Evolutionary conservation across 2,113 vertebrate species (phyloP), one percentile per base, ranked within the genome.

Genomic region (Siphamia tubifer): DNA sequence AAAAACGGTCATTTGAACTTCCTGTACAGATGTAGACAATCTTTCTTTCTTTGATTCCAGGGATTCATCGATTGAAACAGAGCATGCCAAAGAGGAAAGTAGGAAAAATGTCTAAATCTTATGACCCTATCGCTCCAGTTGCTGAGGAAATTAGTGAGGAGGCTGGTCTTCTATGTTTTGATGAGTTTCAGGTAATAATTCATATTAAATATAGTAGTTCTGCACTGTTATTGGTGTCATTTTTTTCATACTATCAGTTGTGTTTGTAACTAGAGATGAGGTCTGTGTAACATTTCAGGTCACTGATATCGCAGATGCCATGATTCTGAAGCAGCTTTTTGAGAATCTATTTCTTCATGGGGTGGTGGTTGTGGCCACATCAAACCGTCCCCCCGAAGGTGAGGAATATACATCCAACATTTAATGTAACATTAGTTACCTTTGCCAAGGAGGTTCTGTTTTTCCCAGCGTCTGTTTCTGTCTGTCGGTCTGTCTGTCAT

Each of bases 261-360:
- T 13, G 16, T 9, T 34, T 4, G 5, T 3, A 11, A 13, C 8
- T 4, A n/a, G n/a, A n/a, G n/a, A n/a, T n/a, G 1, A 19, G 34
- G 5, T 17, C 5, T 42, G 3, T 21, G 9, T 15, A 5, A 13
- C 12, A 2, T 85, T 87, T 71, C 82, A 99, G 98, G 98, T 99
- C 88, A 99, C 97, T 60, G 98, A 99, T 86, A 99, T 99, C 69
- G 98, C 98, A 54, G 97, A 99, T 81, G 98, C 98, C 89, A 99
- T 99, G 98, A 98, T 99, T 87, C 93, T 99, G 61, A 98, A 98
- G 85, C 98, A 98, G 92, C 96, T 99, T 66, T 99, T 99, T 93
- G 97, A 99, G 93, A 98, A 98, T 86, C 94, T 99, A 51, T 99
- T 99, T 77, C 90, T 91, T 83, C 94, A 96, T 0, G 97, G 98